Percentiles rank a stretch among this genome's conserved stretches.
Conservation (phyloP, 2,888 invertebrate species). For the Petrophora chlorosata region DNA sequence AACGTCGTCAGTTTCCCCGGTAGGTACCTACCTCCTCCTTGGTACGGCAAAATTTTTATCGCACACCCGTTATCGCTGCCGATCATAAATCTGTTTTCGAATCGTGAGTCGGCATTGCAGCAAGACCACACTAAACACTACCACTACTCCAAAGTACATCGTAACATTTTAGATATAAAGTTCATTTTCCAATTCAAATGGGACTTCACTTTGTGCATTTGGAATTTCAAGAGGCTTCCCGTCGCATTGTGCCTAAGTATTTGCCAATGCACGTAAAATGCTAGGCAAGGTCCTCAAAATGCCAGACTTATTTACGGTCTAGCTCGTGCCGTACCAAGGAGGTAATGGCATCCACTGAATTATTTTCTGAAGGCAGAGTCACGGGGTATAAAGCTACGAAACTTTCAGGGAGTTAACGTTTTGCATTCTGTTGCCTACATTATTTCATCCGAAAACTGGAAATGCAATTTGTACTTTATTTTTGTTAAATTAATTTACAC, state of each 20-base stretch:
- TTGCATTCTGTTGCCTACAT: background rate
- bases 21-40: constrained; percentile 48
- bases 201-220: constrained; percentile 64
- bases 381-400: constrained; percentile 1
- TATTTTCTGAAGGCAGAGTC: constrained; percentile 23
- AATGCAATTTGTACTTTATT: background rate
- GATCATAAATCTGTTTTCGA: constrained; percentile 84
- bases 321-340: constrained; percentile 47
- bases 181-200: constrained; percentile 56
- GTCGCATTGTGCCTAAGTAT: constrained; percentile 81
- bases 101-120: constrained; percentile 77
- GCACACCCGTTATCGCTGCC: constrained; percentile 80
- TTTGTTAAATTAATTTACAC: no score
- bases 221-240: constrained; percentile 63
- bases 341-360: constrained; percentile 45
- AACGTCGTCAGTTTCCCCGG: background rate
- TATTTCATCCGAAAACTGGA: no score
- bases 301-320: constrained; percentile 79
- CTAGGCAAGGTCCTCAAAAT: constrained; percentile 77
- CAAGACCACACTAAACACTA: constrained; percentile 56
- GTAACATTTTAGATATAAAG: constrained; percentile 60
- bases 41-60: constrained; percentile 79
- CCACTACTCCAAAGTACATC: constrained; percentile 58
- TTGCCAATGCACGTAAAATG: constrained; percentile 82
- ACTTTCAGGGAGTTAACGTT: background rate